These are phyloP conservation scores for Galago senegalensis DNA, from an alignment of 2,797 vertebrate species.

Conservation along the genomic window DNA sequence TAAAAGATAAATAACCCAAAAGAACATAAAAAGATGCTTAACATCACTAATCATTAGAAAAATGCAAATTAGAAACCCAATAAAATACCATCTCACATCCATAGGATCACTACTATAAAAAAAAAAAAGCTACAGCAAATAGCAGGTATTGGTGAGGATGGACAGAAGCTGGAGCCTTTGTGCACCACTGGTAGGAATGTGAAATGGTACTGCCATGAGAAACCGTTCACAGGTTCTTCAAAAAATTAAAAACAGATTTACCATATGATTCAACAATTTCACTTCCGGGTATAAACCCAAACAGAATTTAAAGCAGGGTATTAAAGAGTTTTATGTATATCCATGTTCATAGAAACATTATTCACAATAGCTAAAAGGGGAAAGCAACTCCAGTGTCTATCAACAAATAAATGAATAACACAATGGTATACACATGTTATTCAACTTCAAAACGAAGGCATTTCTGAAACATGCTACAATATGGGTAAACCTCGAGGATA, in stretches of 20 bases:
- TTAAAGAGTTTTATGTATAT: neutral
- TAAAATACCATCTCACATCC: neutral
- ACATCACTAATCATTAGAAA: neutral
- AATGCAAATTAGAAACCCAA: neutral
- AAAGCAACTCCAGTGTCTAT: neutral
- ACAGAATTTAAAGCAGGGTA: neutral
- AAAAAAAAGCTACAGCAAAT: neutral
- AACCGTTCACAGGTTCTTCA: neutral
- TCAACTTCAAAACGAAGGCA: conserved; percentile 24
- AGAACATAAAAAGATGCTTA: neutral
- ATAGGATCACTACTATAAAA: neutral
- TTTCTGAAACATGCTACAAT: neutral
- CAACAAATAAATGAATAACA: neutral
- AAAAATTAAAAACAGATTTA: conserved; percentile 51
- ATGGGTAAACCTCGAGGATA: neutral
- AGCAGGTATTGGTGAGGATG: neutral
- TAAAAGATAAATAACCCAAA: neutral
- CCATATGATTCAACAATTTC: neutral
- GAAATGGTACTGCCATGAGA: neutral
- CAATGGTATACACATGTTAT: neutral
- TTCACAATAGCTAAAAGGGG: neutral
- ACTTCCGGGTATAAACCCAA: neutral
- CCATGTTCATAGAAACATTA: neutral
- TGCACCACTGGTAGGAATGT: neutral
- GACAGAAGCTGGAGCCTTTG: neutral